phyloP scores from a whole-genome alignment of 2,797 vertebrate species.

The Hafferia zeledoni region DNA sequence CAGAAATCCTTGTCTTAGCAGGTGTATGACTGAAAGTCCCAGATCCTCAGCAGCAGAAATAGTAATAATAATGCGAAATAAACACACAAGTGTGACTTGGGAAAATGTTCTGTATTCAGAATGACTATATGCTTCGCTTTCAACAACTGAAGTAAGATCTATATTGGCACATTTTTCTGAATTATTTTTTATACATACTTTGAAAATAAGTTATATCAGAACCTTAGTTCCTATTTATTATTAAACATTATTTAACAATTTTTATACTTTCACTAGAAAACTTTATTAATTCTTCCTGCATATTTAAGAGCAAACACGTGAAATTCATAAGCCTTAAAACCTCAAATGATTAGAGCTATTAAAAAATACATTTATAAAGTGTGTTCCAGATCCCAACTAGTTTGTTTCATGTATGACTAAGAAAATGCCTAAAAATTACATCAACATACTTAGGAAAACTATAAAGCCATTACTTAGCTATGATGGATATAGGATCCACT shows the following conservation, averaged over 20 bases:
- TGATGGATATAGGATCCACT: neutral
- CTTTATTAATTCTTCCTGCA: neutral
- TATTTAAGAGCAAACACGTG: neutral
- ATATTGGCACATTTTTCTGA: neutral
- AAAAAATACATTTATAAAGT: neutral
- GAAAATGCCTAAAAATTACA: neutral
- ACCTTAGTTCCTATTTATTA: neutral
- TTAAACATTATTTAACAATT: neutral
- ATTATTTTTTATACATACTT: neutral
- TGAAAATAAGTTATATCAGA: neutral
- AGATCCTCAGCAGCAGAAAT: neutral
- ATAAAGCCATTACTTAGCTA: neutral
- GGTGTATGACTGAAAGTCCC: neutral
- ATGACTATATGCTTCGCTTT: neutral
- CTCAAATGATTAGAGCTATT: neutral
- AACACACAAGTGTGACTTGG: neutral
- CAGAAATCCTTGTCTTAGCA: neutral
- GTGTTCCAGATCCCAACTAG: neutral
- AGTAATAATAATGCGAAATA: neutral
- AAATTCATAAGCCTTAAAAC: neutral
- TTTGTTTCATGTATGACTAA: neutral
- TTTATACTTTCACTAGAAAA: neutral
- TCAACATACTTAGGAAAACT: neutral
- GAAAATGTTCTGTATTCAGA: neutral
- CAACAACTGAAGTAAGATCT: neutral